A percentile compares a stretch with the other conserved stretches of the same genome.
Evolutionary conservation across 2,113 vertebrate species (phyloP).

Genomic region (Zosterops pallidus): DNA sequence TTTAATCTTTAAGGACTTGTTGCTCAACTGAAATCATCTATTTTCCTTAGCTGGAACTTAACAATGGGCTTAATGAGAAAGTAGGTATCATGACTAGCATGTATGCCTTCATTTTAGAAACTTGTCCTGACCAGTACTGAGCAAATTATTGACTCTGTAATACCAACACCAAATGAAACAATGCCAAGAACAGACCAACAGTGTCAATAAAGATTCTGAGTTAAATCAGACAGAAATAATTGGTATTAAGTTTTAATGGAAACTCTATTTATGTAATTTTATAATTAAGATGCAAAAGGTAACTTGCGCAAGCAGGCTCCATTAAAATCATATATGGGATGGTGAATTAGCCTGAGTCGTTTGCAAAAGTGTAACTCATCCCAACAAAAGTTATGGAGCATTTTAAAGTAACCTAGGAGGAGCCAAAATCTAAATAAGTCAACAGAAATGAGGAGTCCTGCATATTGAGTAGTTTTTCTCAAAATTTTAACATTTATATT

Average conservation of each 20-base stretch:
- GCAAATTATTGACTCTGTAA: constrained; percentile 51
- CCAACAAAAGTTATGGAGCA: neutral
- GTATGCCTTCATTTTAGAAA: constrained; percentile 37
- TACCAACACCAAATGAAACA: constrained; percentile 40
- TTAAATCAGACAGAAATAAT: constrained; percentile 71
- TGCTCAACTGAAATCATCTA: neutral
- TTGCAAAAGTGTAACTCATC: neutral
- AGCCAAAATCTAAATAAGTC: neutral
- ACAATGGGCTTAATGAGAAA: neutral
- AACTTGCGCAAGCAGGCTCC: constrained; percentile 57
- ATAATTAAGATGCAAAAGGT: constrained; percentile 51
- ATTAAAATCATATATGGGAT: constrained; percentile 16
- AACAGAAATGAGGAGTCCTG: neutral
- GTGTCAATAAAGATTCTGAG: constrained; percentile 57
- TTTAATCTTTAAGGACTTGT: neutral
- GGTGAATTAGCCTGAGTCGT: neutral
- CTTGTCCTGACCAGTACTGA: constrained; percentile 60
- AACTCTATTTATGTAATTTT: constrained; percentile 52
- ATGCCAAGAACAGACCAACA: constrained; percentile 28
- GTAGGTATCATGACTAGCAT: neutral
- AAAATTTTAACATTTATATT: neutral
- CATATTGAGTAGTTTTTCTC: neutral
- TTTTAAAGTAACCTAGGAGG: neutral
- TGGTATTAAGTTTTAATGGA: constrained; percentile 65
- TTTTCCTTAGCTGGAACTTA: neutral